These are phyloP conservation scores for Drosophila ohnishii DNA, from an alignment of 1,140 invertebrate genomes.

Conservation along the genomic window DNA sequence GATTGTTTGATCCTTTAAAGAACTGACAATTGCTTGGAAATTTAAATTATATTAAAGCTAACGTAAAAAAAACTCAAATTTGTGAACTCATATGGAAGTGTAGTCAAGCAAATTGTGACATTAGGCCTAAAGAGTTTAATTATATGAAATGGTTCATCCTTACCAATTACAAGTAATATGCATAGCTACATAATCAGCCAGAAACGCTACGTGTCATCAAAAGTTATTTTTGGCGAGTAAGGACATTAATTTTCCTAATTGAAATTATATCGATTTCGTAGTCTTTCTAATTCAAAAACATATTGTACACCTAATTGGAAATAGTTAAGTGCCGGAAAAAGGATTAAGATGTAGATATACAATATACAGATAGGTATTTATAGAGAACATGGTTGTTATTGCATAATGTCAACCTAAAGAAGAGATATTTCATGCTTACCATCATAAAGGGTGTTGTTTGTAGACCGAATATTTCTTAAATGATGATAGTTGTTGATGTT, in stretches of 20 bases:
- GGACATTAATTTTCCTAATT: neutral
- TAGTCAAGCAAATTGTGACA: too few species aligned
- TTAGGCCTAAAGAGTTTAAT: neutral
- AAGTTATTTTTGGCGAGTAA: neutral
- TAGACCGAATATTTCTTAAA: too few species aligned
- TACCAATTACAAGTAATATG: too few species aligned
- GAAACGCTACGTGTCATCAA: neutral
- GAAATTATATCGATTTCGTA: constrained; percentile 4
- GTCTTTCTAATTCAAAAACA: neutral
- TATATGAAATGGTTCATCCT: neutral
- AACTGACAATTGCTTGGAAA: too few species aligned
- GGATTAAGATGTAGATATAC: neutral
- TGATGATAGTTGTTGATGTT: too few species aligned
- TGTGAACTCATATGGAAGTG: neutral
- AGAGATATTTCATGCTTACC: neutral
- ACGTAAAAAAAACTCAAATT: too few species aligned
- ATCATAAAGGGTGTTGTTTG: neutral
- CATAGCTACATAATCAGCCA: neutral
- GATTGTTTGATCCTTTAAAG: too few species aligned
- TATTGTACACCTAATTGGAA: neutral
- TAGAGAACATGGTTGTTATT: neutral
- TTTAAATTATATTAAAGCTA: too few species aligned
- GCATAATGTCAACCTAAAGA: too few species aligned
- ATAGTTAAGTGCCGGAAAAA: constrained; percentile 1
- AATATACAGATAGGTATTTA: neutral